Percentiles rank a stretch among this genome's conserved stretches.
These are phyloP conservation scores for Neotragus pygmaeus DNA, from an alignment of 2,113 vertebrate species.

Conservation along the genomic window DNA sequence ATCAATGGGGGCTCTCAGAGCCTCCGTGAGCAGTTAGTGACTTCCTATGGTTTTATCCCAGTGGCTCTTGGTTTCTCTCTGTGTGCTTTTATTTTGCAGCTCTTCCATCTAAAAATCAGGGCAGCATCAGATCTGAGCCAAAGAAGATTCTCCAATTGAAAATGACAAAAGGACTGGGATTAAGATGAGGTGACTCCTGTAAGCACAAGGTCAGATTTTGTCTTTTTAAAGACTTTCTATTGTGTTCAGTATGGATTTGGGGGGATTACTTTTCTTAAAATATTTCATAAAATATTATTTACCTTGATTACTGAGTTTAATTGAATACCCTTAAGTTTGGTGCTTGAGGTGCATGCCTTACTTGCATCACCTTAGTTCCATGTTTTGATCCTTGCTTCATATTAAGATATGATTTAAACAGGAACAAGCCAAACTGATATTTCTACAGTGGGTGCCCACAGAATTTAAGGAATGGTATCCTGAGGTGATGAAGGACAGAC, in stretches of 20 bases:
- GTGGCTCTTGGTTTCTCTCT: neutral
- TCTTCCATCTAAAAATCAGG: neutral
- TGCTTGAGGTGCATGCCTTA: neutral
- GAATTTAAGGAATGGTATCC: neutral
- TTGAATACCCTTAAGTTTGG: neutral
- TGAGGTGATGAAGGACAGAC: neutral
- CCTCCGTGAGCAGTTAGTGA: neutral
- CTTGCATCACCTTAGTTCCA: neutral
- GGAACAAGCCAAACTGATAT: neutral
- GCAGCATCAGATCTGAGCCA: neutral
- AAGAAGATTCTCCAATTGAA: neutral
- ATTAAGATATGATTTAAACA: neutral
- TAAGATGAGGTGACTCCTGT: neutral
- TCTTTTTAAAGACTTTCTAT: neutral
- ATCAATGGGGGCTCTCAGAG: rapidly evolving
- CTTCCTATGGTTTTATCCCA: neutral
- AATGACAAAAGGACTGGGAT: neutral
- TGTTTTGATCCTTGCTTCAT: neutral
- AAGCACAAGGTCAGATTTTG: neutral
- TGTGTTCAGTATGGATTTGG: neutral
- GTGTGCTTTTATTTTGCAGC: neutral
- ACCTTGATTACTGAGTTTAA: neutral
- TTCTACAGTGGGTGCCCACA: neutral
- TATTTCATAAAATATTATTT: neutral
- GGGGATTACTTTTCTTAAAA: neutral